Conservation (phyloP, 2,888 invertebrate genomes). For the Neoscelio sp. region DNA sequence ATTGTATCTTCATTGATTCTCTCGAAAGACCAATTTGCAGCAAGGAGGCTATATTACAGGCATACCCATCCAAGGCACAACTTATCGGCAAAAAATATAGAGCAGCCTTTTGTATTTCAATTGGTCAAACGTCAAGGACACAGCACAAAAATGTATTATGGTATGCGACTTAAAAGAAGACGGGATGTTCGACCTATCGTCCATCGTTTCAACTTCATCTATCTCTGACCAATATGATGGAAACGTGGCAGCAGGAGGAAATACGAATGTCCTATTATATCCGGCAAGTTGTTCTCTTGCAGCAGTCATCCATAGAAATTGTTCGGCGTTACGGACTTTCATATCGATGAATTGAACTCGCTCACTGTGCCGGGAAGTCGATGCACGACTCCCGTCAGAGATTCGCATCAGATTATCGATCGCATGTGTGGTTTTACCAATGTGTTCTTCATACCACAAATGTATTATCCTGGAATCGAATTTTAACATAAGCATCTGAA, state of each 20-base stretch:
- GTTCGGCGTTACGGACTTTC: conserved; percentile 50
- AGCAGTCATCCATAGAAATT: conserved; percentile 50
- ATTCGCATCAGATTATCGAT: conserved; percentile 61
- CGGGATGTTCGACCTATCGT: conserved; percentile 25
- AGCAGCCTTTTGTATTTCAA: conserved; percentile 11
- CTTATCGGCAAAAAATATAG: conserved; percentile 26
- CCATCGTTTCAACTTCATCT: conserved; percentile 50
- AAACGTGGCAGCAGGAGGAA: conserved; percentile 49
- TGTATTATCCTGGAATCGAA: conserved; percentile 54
- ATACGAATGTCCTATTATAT: conserved; percentile 65
- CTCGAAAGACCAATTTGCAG: conserved; percentile 30
- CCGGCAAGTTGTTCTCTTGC: conserved; percentile 56
- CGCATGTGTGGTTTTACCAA: conserved; percentile 26
- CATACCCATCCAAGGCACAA: conserved; percentile 4
- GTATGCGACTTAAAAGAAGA: conserved; percentile 22
- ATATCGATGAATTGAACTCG: conserved; percentile 59
- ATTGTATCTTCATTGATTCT: conserved; percentile 28
- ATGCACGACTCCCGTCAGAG: conserved; percentile 54
- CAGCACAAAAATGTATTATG: conserved; percentile 16
- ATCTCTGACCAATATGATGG: conserved; percentile 55
- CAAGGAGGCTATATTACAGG: conserved; percentile 25
- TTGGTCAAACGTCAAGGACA: conserved; percentile 27
- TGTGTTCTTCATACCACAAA: conserved; percentile 55
- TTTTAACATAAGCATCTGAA: conserved; percentile 47
- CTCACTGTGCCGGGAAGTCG: conserved; percentile 28